Evolutionary conservation across 2,797 vertebrate species (phyloP), one percentile per base, ranked within the genome.

Genomic region (Phaenicophaeus curvirostris): DNA sequence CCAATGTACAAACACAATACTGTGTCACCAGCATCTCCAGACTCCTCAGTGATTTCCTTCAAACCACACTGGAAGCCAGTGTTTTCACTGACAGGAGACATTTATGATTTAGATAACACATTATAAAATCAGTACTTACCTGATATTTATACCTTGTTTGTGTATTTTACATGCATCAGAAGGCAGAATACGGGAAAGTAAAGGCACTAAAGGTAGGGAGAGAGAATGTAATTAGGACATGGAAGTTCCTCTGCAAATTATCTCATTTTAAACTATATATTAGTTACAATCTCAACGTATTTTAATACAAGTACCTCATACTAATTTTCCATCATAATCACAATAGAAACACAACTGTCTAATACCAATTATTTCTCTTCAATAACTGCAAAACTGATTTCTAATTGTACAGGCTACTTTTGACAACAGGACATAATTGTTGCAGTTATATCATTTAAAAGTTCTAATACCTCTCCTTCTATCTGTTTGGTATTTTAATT

Each of bases 151-250:
- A 97, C 99, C 99, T 98, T 99, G 99, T 96, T 99, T 99, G 98
- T 99, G 99, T 98, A 99, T 99, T 98, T 99, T 99, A 98, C 99
- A 99, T 6, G 99, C 99, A 95, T 99, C 99, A 76, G 99, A 99
- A 98, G 99, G 99, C 98, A 99, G 98, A 97, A 99, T 99, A 98
- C 99, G 98, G 97, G 99, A 99, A 89, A 99, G 99, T 98, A 99
- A 98, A 98, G 99, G 99, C 98, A 99, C 99, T 99, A 94, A 57
- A 97, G 92, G 87, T 27, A 96, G 95, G 83, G 86, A 72, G 87
- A 96, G 86, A 95, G 37, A 54, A 94, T 27, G 67, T 8, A 91
- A 5, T 87, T 80, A 89, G 82, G 21, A 84, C 30, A 80, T 3
- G 35, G 67, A 72, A 19, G 39, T 15, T 65, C 9, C 35, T 69